Evolutionary conservation across 2,888 invertebrate genomes (phyloP), one percentile per base, ranked within the genome.

Genomic region (Philopedon plagiatum): DNA sequence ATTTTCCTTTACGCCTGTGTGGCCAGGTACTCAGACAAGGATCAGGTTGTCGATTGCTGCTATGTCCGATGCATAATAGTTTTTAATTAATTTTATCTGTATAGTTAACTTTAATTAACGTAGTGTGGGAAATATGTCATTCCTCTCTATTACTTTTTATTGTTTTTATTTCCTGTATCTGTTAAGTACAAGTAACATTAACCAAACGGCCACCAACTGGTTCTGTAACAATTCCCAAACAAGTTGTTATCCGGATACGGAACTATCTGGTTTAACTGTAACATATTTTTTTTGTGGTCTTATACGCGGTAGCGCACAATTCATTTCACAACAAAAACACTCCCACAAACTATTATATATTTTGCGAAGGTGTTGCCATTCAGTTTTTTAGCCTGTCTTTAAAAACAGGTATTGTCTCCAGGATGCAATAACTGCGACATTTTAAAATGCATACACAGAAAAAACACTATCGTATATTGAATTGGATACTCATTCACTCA

Each of bases 191-290:
- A 19, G 15, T 41, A 18, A 18, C 15, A 44, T 44, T 18, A 44
- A 8, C n/a, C 19, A 2, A 19, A 19, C 5, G 4, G 11, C 9
- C 19, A 18, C 7, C 19, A 11, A 29, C 26, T 15, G 5, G 51
- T 29, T 51, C 29, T 29, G 8, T 51, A 51, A 51, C 51, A 51
- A 29, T 51, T 29, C 5, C 51, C 51, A 51, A 51, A 51, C 29
- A 51, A 29, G 51, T 29, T 51, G 21, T 29, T 51, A 51, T 51
- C 26, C 51, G 51, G 29, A 51, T 51, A 51, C 51, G 51, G 51
- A 51, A 51, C 51, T 11, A 26, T 11, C 23, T 5, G n/a, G 29
- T 13, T 29, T 51, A 51, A 29, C 26, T 29, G 21, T 21, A 46
- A 51, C 29, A 13, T 15, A n/a, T 49, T 23, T 29, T 49, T 49